Conservation (phyloP, 2,888 invertebrate genomes). For the Brenthis ino region DNA sequence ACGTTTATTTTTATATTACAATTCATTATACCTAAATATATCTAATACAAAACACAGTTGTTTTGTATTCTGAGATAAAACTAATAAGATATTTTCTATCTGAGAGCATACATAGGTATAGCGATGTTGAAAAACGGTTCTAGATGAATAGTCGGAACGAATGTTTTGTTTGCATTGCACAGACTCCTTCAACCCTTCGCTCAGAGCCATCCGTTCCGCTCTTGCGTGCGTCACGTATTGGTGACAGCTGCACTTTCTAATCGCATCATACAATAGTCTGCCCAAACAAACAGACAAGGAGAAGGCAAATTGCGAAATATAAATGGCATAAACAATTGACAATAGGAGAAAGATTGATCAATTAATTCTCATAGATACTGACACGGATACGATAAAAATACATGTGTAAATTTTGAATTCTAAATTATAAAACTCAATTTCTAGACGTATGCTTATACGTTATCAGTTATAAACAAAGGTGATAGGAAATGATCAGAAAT, state of each 20-base stretch:
- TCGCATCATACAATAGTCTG: conserved; percentile 69
- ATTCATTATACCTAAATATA: too few relatives aligned
- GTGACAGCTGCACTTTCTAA: conserved; percentile 81
- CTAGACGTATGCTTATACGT: not conserved
- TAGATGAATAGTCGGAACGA: conserved; percentile 66
- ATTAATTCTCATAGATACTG: conserved; percentile 68
- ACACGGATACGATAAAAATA: conserved; percentile 45
- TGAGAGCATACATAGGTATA: not conserved
- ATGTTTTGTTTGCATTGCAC: conserved; percentile 71
- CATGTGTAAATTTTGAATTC: conserved; percentile 18
- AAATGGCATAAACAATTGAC: conserved; percentile 68
- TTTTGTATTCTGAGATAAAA: too few relatives aligned
- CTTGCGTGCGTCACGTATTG: conserved; percentile 73
- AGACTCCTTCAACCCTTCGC: conserved; percentile 75
- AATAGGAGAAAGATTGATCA: conserved; percentile 62
- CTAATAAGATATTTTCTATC: too few relatives aligned
- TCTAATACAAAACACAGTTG: too few relatives aligned
- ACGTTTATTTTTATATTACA: too few relatives aligned
- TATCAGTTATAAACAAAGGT: conserved; percentile 50
- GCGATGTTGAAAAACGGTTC: conserved; percentile 55
- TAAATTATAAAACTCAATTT: not conserved
- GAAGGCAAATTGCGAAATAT: conserved; percentile 72
- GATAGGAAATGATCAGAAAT: conserved; percentile 78
- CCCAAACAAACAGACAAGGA: conserved; percentile 67
- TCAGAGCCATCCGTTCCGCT: conserved; percentile 75